phyloP scores from a whole-genome alignment of 2,113 vertebrate genomes.

The Echinops telfairi region DNA sequence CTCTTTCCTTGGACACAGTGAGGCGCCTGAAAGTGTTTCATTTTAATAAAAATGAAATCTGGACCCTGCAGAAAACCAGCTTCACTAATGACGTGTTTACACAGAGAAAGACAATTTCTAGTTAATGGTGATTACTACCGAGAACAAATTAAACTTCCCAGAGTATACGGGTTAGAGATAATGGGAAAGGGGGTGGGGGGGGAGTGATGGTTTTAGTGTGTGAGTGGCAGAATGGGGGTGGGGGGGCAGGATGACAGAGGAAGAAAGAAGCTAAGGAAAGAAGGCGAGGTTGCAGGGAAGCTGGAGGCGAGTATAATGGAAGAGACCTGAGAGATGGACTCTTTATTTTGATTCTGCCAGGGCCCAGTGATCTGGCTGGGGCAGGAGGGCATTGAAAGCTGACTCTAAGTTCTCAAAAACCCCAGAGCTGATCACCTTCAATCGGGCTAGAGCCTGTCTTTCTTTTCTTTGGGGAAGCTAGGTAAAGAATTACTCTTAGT shows the following conservation, averaged over 20 bases:
- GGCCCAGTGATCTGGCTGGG: not conserved
- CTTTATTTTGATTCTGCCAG: not conserved
- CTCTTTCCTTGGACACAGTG: constrained; percentile 88
- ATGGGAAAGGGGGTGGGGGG: constrained; percentile 81
- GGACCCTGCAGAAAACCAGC: constrained; percentile 89
- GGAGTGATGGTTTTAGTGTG: constrained; percentile 83
- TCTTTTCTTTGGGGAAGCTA: constrained; percentile 32
- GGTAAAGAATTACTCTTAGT: constrained; percentile 22
- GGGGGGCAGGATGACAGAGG: constrained; percentile 58
- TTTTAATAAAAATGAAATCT: constrained; percentile 92
- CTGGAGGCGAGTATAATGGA: not conserved
- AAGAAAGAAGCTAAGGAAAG: constrained; percentile 57
- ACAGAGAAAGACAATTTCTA: constrained; percentile 91
- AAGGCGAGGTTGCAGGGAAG: not conserved
- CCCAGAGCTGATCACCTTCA: not conserved
- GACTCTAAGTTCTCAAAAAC: not conserved
- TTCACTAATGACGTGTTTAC: constrained; percentile 91
- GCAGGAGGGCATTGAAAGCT: not conserved
- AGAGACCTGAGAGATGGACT: not conserved
- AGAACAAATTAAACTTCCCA: constrained; percentile 90
- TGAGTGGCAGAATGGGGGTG: constrained; percentile 68
- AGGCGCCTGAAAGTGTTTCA: constrained; percentile 88
- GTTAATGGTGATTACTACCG: constrained; percentile 91
- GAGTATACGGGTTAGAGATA: constrained; percentile 88
- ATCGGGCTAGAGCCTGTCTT: not conserved